A percentile compares a stretch with the other conserved stretches of the same genome.
Conservation (phyloP, 2,797 vertebrate species). For the Diplodus sargus region DNA sequence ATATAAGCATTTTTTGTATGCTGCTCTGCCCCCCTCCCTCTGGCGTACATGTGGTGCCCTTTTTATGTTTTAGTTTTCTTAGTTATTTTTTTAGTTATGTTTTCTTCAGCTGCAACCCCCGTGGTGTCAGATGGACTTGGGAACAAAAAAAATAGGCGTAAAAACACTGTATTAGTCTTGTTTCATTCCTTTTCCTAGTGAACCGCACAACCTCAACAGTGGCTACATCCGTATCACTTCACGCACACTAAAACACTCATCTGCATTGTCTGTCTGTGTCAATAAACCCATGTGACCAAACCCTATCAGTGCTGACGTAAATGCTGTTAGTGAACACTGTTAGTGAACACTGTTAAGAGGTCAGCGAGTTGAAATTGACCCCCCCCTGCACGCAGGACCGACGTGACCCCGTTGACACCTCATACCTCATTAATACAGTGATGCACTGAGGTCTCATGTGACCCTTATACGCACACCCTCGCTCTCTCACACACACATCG, state of each 20-base stretch:
- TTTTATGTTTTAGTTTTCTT: too few relatives aligned
- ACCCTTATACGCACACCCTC: constrained; percentile 20
- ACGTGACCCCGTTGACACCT: constrained; percentile 21
- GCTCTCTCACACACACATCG: constrained; percentile 6
- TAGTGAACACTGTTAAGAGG: constrained; percentile 6
- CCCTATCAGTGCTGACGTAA: not conserved
- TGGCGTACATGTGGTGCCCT: too few relatives aligned
- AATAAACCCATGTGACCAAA: constrained; percentile 5
- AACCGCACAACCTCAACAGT: not conserved
- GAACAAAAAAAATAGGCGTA: not conserved
- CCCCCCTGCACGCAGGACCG: not conserved
- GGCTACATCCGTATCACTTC: not conserved
- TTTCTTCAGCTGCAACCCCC: too few relatives aligned
- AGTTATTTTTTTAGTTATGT: too few relatives aligned
- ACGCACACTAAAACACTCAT: not conserved
- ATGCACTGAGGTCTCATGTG: constrained; percentile 20
- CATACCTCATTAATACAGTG: constrained; percentile 30
- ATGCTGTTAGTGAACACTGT: constrained; percentile 11
- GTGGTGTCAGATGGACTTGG: too few relatives aligned
- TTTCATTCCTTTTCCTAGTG: not conserved
- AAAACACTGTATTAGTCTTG: not conserved
- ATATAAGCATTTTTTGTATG: too few relatives aligned
- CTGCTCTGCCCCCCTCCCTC: too few relatives aligned
- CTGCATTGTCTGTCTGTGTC: not conserved
- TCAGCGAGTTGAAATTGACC: constrained; percentile 16